Evolutionary conservation across 2,888 invertebrate species (phyloP), one percentile per base, ranked within the genome.

Genomic region (Aricia artaxerxes): DNA sequence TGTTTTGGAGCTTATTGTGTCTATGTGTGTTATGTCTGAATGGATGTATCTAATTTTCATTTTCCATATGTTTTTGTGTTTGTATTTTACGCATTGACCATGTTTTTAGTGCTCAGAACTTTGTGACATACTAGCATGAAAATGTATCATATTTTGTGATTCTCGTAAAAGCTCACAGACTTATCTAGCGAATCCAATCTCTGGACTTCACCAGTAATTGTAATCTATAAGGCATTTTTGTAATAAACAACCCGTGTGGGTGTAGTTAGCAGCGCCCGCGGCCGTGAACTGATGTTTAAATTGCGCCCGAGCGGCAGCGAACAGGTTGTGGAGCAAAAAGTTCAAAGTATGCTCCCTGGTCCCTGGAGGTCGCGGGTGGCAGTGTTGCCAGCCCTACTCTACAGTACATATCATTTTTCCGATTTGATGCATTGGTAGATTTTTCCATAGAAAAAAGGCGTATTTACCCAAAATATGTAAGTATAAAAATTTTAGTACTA

Each of bases 271-370:
- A 91, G 89, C 89, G 92, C 93, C 92, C 83, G 89, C 90, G 94
- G 94, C 93, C 94, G 90, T 93, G 94, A 92, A 93, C 93, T 90
- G 90, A 90, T 89, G 87, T 90, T 89, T 88, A 90, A 90, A 90
- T 91, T 91, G 91, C 92, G 90, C 85, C 87, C 86, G 88, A 85
- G 91, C 88, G 90, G 90, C 92, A 89, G 92, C 90, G 92, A 94
- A 94, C 94, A 93, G 94, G 94, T 94, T 94, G 92, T 87, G 85
- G 88, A 92, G 93, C 93, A 94, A 94, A 94, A 94, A 94, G 93
- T 93, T 93, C 94, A 94, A 92, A 92, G 92, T 93, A 92, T 92
- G 91, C 88, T 91, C 89, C 84, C 82, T 81, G 84, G 85, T 91
- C 89, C 84, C 82, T 81, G 84, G 85, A 84, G 85, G 83, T 82